Conservation (phyloP, 2,797 vertebrate species). For the Alcedo atthis region DNA sequence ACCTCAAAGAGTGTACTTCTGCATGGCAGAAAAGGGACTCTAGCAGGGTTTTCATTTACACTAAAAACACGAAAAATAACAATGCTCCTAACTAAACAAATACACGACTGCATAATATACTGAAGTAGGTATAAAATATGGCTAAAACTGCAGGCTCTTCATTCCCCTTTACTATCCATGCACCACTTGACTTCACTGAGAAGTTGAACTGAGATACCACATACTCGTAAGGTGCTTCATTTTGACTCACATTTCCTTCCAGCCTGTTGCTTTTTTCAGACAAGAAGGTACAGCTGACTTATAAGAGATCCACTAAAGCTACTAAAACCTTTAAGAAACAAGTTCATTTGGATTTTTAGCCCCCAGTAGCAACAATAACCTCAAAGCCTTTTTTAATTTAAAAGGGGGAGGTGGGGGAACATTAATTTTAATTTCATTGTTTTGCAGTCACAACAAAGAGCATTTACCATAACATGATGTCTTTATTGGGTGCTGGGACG, state of each 20-base stretch:
- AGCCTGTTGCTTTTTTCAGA: background rate
- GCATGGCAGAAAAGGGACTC: background rate
- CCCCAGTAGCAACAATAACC: background rate
- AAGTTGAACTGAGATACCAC: background rate
- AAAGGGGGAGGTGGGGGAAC: no score
- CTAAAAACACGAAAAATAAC: background rate
- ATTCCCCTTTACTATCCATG: background rate
- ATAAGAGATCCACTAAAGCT: background rate
- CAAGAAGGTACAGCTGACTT: background rate
- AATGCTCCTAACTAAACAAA: background rate
- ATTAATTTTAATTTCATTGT: background rate
- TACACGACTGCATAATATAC: fast-evolving
- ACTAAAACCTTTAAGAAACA: background rate
- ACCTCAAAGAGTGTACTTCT: background rate
- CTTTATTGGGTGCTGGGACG: background rate
- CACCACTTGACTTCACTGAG: background rate
- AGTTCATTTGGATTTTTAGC: background rate
- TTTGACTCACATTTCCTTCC: background rate
- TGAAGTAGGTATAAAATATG: background rate
- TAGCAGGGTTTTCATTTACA: background rate
- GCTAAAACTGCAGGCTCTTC: background rate
- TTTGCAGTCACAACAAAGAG: background rate
- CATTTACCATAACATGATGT: background rate
- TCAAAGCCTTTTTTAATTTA: background rate
- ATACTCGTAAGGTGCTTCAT: background rate